Base-by-base conservation (phyloP, 92 coral and sea anemone species). In the Ricordea florida region DNA sequence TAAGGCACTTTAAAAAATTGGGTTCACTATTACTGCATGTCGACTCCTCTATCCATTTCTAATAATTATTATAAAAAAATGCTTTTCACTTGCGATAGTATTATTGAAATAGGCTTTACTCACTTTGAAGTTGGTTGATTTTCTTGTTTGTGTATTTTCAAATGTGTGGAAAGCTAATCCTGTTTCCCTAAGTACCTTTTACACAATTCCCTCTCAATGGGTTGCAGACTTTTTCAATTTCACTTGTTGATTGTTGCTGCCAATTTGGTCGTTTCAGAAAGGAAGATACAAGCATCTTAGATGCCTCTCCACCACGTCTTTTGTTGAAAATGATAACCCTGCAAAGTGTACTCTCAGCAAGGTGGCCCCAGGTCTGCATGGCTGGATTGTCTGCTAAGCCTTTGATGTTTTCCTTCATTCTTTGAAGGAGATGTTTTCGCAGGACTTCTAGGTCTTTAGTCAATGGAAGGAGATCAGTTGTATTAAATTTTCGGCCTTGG, bases 271-370 rank as follows among this genome's bases (percentile, higher is more conserved):
- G 5, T 26, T 49, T 31, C 46, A 42, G 13, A 23, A 41, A 84
- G 3, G 49, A 6, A 5, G 3, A 1, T 0, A 68, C 60, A 1
- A 8, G 11, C 62, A 68, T 61, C 42, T 45, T 69, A 0, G 84
- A 61, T 1, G 84, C 75, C 51, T 84, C 80, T 1, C 89, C 89
- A n/a, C 79, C 74, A 0, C 84, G 58, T 1, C 89, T 3, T 11
- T 76, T 84, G 35, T 76, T 77, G 35, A 84, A 77, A 6, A 77
- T 20, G 10, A 84, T 69, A 7, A 50, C 40, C 6, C 80, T 3
- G 47, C 33, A 1, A 6, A 66, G 28, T 8, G 47, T 11, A n/a
- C n/a, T 23, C n/a, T 61, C 81, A 5, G 81, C 80, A 16, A 85
- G 16, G 37, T 47, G 34, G 5, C 47, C 25, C 77, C 85, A 78